These are phyloP conservation scores for Corythucha ciliata DNA, from an alignment of 2,888 invertebrate species.

Conservation along the genomic window DNA sequence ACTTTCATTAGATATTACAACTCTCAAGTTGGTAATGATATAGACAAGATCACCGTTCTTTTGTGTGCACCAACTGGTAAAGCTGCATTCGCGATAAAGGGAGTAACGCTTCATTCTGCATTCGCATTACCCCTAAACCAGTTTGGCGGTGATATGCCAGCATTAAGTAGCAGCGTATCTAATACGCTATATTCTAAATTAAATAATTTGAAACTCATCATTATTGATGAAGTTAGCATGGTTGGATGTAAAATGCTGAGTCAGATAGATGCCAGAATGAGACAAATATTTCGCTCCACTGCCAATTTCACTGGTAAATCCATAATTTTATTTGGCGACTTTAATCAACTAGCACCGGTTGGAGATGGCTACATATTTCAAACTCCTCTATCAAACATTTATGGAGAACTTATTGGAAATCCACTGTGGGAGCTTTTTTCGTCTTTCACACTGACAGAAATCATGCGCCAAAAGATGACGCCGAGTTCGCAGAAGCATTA, in stretches of 20 bases:
- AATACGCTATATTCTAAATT: background rate
- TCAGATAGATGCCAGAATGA: constrained; percentile 19
- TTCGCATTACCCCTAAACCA: constrained; percentile 28
- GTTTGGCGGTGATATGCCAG: constrained; percentile 16
- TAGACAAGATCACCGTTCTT: constrained; percentile 16
- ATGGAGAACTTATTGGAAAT: background rate
- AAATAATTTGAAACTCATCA: background rate
- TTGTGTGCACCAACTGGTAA: constrained; percentile 32
- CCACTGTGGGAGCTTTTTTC: constrained; percentile 27
- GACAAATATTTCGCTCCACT: constrained; percentile 21
- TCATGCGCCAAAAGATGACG: constrained; percentile 33
- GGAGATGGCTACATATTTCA: constrained; percentile 18
- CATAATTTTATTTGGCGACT: constrained; percentile 30
- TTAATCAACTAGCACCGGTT: constrained; percentile 33
- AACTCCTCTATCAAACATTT: background rate
- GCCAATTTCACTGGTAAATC: constrained; percentile 24
- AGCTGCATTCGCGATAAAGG: constrained; percentile 28
- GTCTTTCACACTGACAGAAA: constrained; percentile 28
- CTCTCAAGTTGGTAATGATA: constrained; percentile 11
- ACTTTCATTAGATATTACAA: constrained; percentile 19
- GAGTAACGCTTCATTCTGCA: constrained; percentile 29
- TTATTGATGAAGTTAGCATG: constrained; percentile 5
- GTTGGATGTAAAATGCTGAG: background rate
- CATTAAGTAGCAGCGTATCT: background rate
- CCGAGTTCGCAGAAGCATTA: no score